phyloP scores from a whole-genome alignment of 2,797 vertebrate genomes.

The Brachyalestes nurse region DNA sequence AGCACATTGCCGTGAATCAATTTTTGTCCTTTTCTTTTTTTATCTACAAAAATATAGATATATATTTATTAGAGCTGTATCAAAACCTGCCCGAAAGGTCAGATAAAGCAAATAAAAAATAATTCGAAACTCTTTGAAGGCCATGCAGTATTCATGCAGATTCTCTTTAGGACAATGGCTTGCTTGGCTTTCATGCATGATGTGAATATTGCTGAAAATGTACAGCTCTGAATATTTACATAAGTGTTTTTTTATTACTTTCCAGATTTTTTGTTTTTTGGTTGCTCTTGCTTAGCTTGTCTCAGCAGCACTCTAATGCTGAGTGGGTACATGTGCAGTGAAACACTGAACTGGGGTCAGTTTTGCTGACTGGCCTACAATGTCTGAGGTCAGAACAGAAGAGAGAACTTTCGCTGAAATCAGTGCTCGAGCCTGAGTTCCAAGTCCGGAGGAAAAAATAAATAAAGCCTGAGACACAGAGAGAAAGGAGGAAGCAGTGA shows the following conservation, averaged over 20 bases:
- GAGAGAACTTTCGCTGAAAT: constrained; percentile 25
- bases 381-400: constrained; percentile 16
- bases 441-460: neutral
- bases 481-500: no score
- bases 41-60: constrained; percentile 80
- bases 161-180: constrained; percentile 56
- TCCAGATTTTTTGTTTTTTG: constrained; percentile 14
- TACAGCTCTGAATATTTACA: constrained; percentile 54
- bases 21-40: constrained; percentile 55
- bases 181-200: constrained; percentile 53
- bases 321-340: neutral
- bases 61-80: constrained; percentile 69
- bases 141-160: constrained; percentile 81
- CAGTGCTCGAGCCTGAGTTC: constrained; percentile 21
- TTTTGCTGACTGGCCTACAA: constrained; percentile 20
- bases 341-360: constrained; percentile 29
- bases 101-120: constrained; percentile 67
- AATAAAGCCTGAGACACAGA: neutral
- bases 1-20: constrained; percentile 16
- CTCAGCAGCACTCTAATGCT: constrained; percentile 20
- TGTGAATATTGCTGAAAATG: constrained; percentile 17
- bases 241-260: neutral
- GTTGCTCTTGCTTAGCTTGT: constrained; percentile 20
- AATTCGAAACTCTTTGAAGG: constrained; percentile 75
- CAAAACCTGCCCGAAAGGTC: constrained; percentile 54